Conservation (phyloP, 2,797 vertebrate species). For the Sparidentex hasta region DNA sequence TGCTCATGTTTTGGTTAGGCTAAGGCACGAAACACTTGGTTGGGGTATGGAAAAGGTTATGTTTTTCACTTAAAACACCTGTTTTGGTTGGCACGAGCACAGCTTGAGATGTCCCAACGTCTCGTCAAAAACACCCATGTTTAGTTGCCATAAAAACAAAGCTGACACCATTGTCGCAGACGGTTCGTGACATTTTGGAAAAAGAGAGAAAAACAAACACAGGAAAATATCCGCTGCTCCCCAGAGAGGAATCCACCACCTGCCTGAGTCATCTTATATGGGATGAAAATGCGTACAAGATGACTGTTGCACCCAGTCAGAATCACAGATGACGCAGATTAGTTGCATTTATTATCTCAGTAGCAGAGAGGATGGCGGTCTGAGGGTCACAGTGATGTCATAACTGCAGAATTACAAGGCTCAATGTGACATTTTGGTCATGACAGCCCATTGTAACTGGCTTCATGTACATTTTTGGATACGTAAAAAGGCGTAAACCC, state of each 20-base stretch:
- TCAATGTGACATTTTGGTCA: constrained; percentile 38
- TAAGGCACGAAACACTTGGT: no score
- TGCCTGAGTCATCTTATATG: constrained; percentile 66
- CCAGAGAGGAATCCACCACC: constrained; percentile 53
- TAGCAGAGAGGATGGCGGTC: constrained; percentile 9
- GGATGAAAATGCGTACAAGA: constrained; percentile 49
- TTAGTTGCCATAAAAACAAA: no score
- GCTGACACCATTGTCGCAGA: no score
- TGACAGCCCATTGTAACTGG: constrained; percentile 55
- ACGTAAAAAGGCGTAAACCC: constrained; percentile 20
- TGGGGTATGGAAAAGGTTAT: no score
- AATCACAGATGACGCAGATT: constrained; percentile 67
- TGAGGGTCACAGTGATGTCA: constrained; percentile 50
- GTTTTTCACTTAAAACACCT: no score
- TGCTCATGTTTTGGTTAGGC: no score
- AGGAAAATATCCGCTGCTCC: constrained; percentile 53
- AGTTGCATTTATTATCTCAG: constrained; percentile 51
- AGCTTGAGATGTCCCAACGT: no score
- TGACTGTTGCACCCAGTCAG: constrained; percentile 45
- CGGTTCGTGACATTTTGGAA: no score
- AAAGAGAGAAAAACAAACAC: neutral
- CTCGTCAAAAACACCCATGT: no score
- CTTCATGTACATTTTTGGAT: constrained; percentile 10
- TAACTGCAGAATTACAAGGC: constrained; percentile 46
- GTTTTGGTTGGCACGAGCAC: no score